Base-by-base conservation (phyloP, 2,797 vertebrate species). In the Heteromormyrus szaboi region DNA sequence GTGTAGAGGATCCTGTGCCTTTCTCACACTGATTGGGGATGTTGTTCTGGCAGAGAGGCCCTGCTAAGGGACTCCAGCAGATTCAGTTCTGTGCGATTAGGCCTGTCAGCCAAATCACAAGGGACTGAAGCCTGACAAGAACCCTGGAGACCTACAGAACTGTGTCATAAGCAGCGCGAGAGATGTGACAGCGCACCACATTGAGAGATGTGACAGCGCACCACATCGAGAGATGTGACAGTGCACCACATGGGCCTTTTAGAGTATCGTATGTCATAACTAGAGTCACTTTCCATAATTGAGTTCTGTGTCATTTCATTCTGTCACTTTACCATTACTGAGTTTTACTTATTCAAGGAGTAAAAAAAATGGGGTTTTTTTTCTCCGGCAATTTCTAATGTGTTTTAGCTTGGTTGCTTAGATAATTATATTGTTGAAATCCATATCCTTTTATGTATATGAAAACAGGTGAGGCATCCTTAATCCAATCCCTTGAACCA, bases 1-100 rank as follows among this genome's bases (percentile, higher is more conserved):
- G 87, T 90, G 88, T 88, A 89, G 88, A 72, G 89, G 84, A 88
- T 48, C 68, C 81, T 25, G 89, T 85, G 59, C 88, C 41, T 87
- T 90, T 87, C 89, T 88, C 88, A 65, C 76, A 87, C 79, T 29
- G 29, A 62, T 68, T 86, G 54, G 86, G 56, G 85, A 84, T 83
- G 83, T 22, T 87, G 65, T 48, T 46, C 84, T 81, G 46, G 62
- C 17, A 51, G 87, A 84, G 51, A 46, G 87, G 56, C 51, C 89
- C 88, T 65, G 86, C 86, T 89, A 88, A 88, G 89, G 50, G 76
- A 37, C 65, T 62, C 51, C 19, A 37, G 46, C 25, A 51, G 14
- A 76, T 29, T n/a, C 19, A 19, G 85, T 48, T 62, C 56, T 37
- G 29, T 41, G 33, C 5, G 25, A 19, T 54, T 86, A 29, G 25